Evolutionary conservation across 2,113 vertebrate species (phyloP), one percentile per base, ranked within the genome.

Genomic region (Cygnus atratus): DNA sequence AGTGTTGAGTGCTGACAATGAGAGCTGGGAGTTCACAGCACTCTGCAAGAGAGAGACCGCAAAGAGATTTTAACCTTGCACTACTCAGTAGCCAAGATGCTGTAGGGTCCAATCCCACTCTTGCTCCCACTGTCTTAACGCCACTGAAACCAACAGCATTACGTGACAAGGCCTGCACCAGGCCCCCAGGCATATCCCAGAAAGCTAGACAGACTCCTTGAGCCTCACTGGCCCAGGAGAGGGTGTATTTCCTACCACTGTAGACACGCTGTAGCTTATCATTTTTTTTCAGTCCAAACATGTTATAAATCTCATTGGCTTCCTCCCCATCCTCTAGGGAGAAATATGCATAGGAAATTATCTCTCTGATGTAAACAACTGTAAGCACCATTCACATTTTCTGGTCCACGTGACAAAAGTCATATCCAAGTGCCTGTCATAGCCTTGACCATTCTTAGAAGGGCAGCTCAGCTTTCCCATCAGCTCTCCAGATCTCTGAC

Each of bases 341-440:
- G 33, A 35, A 72, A 58, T 71, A 62, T 61, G 66, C 77, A 58
- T 68, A 80, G 83, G 67, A 35, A 68, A 71, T n/a, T 77, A 58
- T 82, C 65, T 81, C 83, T 87, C 80, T 68, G 93, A 70, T 73
- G 75, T 86, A 88, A 96, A 96, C 48, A 92, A 74, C 66, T 79
- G 63, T 82, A 94, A 94, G 82, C 80, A 92, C 84, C 71, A 86
- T 71, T 92, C 88, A 43, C 52, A 65, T 89, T 85, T 92, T 87
- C 91, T 79, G 90, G 50, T 68, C 88, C 65, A 68, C 44, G 4
- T 52, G 39, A 76, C 80, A 87, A 55, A 58, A 61, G 6, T 6
- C n/a, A 20, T 35, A 31, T 66, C 52, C 50, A 37, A 76, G 62
- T 77, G 92, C 65, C 52, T 71, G 68, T n/a, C 5, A 31, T 21